These are phyloP conservation scores for Heterotilapia buettikoferi DNA, from an alignment of 2,113 vertebrate species.

Conservation along the genomic window DNA sequence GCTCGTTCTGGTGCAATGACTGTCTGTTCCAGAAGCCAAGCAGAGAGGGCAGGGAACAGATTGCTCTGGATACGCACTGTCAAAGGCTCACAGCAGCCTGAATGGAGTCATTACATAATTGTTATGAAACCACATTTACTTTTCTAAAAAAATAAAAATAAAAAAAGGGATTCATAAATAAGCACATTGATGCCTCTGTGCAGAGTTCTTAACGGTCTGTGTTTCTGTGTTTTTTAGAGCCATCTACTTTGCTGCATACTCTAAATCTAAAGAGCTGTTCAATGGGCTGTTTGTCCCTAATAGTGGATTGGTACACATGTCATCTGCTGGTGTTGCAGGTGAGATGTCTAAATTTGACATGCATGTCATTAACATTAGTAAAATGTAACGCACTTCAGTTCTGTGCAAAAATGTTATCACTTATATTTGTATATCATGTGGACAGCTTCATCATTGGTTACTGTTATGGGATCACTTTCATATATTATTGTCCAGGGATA, in stretches of 20 bases:
- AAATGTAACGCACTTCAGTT: neutral
- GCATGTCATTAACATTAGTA: neutral
- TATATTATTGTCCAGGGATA: neutral
- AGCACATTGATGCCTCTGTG: neutral
- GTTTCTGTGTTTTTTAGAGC: conserved; percentile 75
- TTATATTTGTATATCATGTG: neutral
- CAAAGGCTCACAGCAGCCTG: neutral
- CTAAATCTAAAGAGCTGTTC: conserved; percentile 89
- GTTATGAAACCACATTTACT: neutral
- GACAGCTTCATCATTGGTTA: neutral
- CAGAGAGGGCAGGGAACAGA: conserved; percentile 21
- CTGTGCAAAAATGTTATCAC: neutral
- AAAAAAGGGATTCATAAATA: neutral
- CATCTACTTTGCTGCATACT: conserved; percentile 95
- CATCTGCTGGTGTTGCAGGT: conserved; percentile 94
- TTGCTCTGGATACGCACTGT: conserved; percentile 36
- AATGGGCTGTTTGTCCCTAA: conserved; percentile 89
- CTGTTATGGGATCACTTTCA: neutral
- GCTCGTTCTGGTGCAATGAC: conserved; percentile 43
- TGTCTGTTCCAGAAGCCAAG: conserved; percentile 53
- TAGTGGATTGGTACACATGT: conserved; percentile 87
- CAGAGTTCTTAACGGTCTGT: neutral
- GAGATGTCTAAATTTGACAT: neutral
- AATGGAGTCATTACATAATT: neutral
- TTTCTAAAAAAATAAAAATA: neutral